A percentile compares a stretch with the other conserved stretches of the same genome.
Evolutionary conservation across 2,888 invertebrate species (phyloP).

Genomic region (Pseudococcus jackbeardsleyi): DNA sequence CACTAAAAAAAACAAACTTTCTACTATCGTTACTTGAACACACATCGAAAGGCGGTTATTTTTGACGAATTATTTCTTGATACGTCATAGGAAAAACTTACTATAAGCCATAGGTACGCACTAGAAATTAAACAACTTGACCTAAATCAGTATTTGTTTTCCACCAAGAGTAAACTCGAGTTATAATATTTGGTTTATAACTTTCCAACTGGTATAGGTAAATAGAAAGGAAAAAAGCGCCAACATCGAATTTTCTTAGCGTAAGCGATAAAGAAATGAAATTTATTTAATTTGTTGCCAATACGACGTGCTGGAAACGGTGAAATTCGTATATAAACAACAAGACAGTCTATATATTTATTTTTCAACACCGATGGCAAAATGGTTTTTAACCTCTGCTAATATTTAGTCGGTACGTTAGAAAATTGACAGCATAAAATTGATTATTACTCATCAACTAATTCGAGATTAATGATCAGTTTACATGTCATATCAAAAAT

Average conservation of each 20-base stretch:
- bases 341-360: constrained; percentile 35
- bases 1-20: constrained; percentile 16
- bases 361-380: constrained; percentile 10
- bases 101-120: background rate
- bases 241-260: constrained; percentile 35
- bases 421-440: constrained; percentile 38
- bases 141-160: constrained; percentile 60
- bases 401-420: constrained; percentile 20
- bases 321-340: constrained; percentile 22
- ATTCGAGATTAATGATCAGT: constrained; percentile 4
- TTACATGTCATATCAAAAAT: constrained; percentile 34
- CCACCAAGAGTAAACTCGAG: constrained; percentile 54
- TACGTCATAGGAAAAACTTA: constrained; percentile 53
- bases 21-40: constrained; percentile 11
- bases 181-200: constrained; percentile 60
- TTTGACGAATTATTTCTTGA: constrained; percentile 49
- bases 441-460: background rate
- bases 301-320: constrained; percentile 36
- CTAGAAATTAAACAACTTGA: constrained; percentile 57
- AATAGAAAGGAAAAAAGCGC: constrained; percentile 55
- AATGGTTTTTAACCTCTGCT: constrained; percentile 28
- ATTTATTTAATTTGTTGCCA: constrained; percentile 58
- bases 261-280: constrained; percentile 55
- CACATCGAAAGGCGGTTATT: constrained; percentile 35
- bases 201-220: constrained; percentile 34